Evolutionary conservation across 2,797 vertebrate species (phyloP).

Genomic region (Leuciscus waleckii): DNA sequence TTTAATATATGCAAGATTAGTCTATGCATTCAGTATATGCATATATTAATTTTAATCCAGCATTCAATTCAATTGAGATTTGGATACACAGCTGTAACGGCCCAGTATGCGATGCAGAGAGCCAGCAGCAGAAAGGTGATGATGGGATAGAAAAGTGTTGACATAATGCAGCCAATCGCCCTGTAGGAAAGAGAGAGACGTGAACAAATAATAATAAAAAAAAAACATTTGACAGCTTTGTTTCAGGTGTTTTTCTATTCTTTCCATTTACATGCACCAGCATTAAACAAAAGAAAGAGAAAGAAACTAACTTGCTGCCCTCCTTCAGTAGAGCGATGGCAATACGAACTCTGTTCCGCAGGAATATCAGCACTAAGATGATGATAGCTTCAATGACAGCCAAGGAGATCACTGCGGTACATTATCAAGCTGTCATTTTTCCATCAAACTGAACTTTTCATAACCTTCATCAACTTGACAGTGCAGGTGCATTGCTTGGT

Average conservation of each 20-base stretch:
- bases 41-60: neutral
- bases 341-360: slow-evolving; percentile 87
- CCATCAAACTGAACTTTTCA: slow-evolving; percentile 5
- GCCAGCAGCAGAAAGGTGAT: slow-evolving; percentile 91
- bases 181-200: slow-evolving; percentile 70
- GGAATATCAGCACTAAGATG: slow-evolving; percentile 88
- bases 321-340: slow-evolving; percentile 92
- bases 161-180: slow-evolving; percentile 91
- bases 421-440: slow-evolving; percentile 27
- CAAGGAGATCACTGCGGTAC: slow-evolving; percentile 87
- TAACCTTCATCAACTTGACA: neutral
- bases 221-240: neutral
- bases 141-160: slow-evolving; percentile 90
- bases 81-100: slow-evolving; percentile 97
- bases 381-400: slow-evolving; percentile 82
- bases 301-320: slow-evolving; percentile 86
- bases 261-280: neutral
- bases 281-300: neutral
- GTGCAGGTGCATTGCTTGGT: neutral
- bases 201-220: too few relatives aligned
- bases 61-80: neutral
- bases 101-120: slow-evolving; percentile 93
- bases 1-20: too few relatives aligned
- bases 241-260: neutral
- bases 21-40: too few relatives aligned